These are phyloP conservation scores for Diplogasteroides magnus DNA, from an alignment of 1,140 invertebrate genomes.

Conservation along the genomic window DNA sequence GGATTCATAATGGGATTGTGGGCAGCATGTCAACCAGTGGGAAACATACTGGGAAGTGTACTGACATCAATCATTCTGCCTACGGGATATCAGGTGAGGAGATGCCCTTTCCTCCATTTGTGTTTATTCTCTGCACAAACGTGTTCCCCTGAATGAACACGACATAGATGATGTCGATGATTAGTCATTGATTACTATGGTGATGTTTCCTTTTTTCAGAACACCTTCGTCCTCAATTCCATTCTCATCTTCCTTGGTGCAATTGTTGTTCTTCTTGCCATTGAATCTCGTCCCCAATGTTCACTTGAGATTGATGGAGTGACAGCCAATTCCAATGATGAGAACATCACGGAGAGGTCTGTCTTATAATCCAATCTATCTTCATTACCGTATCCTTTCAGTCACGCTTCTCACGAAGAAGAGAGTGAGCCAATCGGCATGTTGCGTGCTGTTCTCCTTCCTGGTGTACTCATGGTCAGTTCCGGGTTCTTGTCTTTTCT, in stretches of 20 bases:
- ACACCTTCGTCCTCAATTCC: slow-evolving; percentile 58
- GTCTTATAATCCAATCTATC: neutral
- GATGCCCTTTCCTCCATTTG: neutral
- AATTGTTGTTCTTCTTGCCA: slow-evolving; percentile 55
- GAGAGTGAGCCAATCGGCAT: slow-evolving; percentile 44
- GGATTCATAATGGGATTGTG: slow-evolving; percentile 60
- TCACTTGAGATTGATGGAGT: slow-evolving; percentile 34
- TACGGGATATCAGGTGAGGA: slow-evolving; percentile 59
- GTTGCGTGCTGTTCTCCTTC: slow-evolving; percentile 57
- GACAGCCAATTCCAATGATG: no score
- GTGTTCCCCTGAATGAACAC: neutral
- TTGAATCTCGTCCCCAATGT: slow-evolving; percentile 56
- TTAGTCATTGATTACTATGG: neutral
- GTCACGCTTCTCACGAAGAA: slow-evolving; percentile 3
- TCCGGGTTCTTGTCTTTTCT: neutral
- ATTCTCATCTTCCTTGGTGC: slow-evolving; percentile 56
- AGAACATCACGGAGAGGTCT: no score
- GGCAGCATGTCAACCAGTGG: slow-evolving; percentile 60
- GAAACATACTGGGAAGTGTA: slow-evolving; percentile 61
- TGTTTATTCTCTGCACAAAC: neutral
- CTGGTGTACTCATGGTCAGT: slow-evolving; percentile 58
- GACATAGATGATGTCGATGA: neutral
- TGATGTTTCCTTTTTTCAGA: slow-evolving; percentile 52
- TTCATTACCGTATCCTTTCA: neutral
- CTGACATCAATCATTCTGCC: slow-evolving; percentile 57